Evolutionary conservation across 2,888 invertebrate genomes (phyloP).

Genomic region (Mongoloraphidia duomilia): DNA sequence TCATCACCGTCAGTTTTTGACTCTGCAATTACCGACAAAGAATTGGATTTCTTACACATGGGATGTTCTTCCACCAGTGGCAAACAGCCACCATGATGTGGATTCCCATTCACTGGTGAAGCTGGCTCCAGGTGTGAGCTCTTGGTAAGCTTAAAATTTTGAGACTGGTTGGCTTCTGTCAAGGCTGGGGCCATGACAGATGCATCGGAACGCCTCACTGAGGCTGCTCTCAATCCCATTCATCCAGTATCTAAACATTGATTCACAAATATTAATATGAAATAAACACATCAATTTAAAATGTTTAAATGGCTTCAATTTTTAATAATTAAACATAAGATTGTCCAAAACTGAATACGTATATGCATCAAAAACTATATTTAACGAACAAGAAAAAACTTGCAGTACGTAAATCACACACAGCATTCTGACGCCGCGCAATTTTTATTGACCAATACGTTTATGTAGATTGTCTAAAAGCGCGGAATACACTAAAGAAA

Average conservation of each 20-base stretch:
- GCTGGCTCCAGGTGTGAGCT: conserved; percentile 15
- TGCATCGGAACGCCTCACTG: conserved; percentile 42
- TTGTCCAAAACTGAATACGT: no score
- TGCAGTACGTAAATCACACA: no score
- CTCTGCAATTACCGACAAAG: conserved; percentile 8
- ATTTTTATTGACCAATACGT: no score
- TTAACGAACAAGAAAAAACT: no score
- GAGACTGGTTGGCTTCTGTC: conserved; percentile 51
- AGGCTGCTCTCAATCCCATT: conserved; percentile 36
- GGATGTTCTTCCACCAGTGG: conserved; percentile 8
- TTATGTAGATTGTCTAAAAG: no score
- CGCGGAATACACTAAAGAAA: no score
- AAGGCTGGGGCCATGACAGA: conserved; percentile 91
- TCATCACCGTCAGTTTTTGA: conserved; percentile 8
- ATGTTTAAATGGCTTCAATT: no score
- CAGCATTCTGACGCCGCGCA: no score
- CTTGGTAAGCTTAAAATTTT: conserved; percentile 29
- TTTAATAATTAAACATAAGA: no score
- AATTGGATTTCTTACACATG: conserved; percentile 12
- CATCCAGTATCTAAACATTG: conserved; percentile 25
- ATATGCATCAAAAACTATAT: no score
- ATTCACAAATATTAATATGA: no score
- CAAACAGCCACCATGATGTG: conserved; percentile 9
- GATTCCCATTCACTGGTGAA: conserved; percentile 11
- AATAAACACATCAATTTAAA: no score